Conservation (phyloP, 2,113 vertebrate species). For the Anseranas semipalmata region DNA sequence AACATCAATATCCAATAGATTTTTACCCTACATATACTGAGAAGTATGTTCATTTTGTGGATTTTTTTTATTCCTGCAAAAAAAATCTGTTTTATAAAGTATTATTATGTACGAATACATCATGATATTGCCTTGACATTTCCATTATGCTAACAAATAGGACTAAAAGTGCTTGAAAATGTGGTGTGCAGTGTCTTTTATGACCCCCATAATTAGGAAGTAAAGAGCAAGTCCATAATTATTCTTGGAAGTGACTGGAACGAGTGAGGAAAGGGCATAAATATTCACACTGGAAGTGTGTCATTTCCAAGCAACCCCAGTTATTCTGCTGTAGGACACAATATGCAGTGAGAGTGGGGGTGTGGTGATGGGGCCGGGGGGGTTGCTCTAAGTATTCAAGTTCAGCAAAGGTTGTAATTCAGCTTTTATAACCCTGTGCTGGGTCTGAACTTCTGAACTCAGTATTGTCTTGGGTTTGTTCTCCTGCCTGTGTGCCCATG, state of each 20-base stretch:
- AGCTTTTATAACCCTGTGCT: slow-evolving; percentile 5
- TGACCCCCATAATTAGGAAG: neutral
- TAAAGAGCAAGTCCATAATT: neutral
- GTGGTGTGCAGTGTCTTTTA: neutral
- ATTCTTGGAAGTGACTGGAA: neutral
- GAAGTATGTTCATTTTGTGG: neutral
- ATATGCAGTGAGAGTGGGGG: rapidly evolving
- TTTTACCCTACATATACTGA: neutral
- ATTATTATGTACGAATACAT: neutral
- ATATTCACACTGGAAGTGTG: neutral
- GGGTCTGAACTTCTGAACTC: slow-evolving; percentile 61
- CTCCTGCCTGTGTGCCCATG: slow-evolving; percentile 11
- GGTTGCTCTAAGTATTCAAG: neutral
- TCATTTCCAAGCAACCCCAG: neutral
- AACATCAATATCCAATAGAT: neutral
- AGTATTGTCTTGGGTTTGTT: slow-evolving; percentile 20
- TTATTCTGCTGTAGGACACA: neutral
- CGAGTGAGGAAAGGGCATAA: neutral
- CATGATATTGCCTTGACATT: neutral
- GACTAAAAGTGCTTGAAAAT: neutral
- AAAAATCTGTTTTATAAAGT: neutral
- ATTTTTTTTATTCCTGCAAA: neutral
- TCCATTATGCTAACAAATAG: neutral
- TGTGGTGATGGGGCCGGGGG: neutral
- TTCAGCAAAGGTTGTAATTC: neutral